A percentile compares a stretch with the other conserved stretches of the same genome.
These are phyloP conservation scores for Pandemis heparana DNA, from an alignment of 2,888 invertebrate genomes.

Conservation along the genomic window DNA sequence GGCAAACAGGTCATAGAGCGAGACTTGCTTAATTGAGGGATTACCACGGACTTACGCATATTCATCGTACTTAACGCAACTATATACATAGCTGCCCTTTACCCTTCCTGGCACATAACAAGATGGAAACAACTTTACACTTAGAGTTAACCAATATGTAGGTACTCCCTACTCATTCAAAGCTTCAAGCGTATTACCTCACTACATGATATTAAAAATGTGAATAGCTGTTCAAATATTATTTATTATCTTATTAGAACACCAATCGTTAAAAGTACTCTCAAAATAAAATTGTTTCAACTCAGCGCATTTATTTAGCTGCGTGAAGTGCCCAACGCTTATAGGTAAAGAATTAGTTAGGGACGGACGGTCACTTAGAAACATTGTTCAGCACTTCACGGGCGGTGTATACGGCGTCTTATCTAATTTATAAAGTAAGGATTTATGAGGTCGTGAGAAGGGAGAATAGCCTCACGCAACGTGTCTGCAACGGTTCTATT, in stretches of 20 bases:
- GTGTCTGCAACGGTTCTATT: constrained; percentile 69
- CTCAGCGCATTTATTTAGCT: background rate
- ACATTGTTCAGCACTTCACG: constrained; percentile 38
- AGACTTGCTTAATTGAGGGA: constrained; percentile 32
- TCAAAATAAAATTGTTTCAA: background rate
- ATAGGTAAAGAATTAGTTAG: constrained; percentile 19
- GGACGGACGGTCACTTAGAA: constrained; percentile 29
- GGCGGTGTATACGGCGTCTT: constrained; percentile 55
- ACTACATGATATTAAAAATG: background rate
- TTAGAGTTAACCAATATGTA: constrained; percentile 20
- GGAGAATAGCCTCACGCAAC: constrained; percentile 74
- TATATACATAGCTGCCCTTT: constrained; percentile 13
- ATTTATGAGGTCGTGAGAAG: constrained; percentile 71
- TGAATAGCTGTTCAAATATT: background rate
- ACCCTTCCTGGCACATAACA: constrained; percentile 13
- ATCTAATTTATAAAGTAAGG: constrained; percentile 74
- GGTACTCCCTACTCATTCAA: background rate
- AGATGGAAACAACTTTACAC: constrained; percentile 33
- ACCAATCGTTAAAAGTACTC: background rate
- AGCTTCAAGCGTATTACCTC: background rate
- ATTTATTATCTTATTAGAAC: background rate
- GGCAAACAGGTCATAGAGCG: constrained; percentile 37
- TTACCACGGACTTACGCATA: constrained; percentile 37
- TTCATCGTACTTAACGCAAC: constrained; percentile 25
- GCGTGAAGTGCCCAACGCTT: background rate